phyloP scores from a whole-genome alignment of 2,797 vertebrate species.

The Aulostomus chinensis region DNA sequence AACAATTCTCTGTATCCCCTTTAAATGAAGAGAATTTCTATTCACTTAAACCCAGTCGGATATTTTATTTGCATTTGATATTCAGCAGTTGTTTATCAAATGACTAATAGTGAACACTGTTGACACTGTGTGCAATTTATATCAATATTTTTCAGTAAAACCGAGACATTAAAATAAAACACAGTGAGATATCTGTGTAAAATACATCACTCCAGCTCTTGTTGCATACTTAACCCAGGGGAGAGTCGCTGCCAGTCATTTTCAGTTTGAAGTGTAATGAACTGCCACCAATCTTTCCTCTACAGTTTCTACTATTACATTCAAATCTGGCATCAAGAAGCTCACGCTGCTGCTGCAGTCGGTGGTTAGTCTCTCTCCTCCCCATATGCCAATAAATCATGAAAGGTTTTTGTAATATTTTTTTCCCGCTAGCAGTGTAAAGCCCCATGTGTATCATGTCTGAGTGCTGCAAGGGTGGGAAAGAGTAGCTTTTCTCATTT shows the following conservation, averaged over 20 bases:
- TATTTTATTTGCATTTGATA: slow-evolving; percentile 23
- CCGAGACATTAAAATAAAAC: too few species aligned
- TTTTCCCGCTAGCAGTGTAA: slow-evolving; percentile 51
- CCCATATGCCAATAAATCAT: slow-evolving; percentile 68
- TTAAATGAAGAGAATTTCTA: slow-evolving; percentile 9
- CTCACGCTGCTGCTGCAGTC: slow-evolving; percentile 41
- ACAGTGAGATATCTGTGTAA: slow-evolving; percentile 1
- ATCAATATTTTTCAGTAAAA: slow-evolving; percentile 27
- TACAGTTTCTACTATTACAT: slow-evolving; percentile 57
- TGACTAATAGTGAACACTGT: slow-evolving; percentile 26
- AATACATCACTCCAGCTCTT: slow-evolving; percentile 34
- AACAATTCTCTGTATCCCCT: too few species aligned
- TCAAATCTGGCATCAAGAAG: slow-evolving; percentile 66
- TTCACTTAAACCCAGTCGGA: slow-evolving; percentile 20
- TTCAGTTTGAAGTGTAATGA: slow-evolving; percentile 63
- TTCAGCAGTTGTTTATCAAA: slow-evolving; percentile 41
- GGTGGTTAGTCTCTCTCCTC: slow-evolving; percentile 54
- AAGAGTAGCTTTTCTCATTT: slow-evolving; percentile 74
- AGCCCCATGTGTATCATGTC: slow-evolving; percentile 66
- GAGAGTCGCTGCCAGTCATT: slow-evolving; percentile 64
- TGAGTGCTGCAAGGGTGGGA: slow-evolving; percentile 66
- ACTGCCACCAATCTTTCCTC: slow-evolving; percentile 58
- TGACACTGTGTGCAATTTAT: slow-evolving; percentile 26
- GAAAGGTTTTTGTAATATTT: slow-evolving; percentile 57
- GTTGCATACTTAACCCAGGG: slow-evolving; percentile 27